Conservation (phyloP, 2,888 invertebrate genomes). For the Oeneis ivallda region DNA sequence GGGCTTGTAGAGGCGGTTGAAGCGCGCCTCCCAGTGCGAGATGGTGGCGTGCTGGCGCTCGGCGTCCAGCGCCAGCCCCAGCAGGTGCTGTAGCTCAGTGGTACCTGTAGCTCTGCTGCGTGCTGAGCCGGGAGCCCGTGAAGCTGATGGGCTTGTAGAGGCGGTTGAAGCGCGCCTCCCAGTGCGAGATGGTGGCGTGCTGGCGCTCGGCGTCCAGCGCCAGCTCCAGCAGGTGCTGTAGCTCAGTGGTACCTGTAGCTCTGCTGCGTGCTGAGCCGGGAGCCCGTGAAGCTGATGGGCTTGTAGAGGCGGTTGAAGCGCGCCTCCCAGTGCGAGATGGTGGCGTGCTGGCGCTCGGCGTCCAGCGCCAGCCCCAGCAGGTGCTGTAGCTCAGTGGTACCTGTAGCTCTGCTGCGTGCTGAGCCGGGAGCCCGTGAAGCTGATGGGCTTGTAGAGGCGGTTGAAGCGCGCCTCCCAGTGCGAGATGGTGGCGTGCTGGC, state of each 20-base stretch:
- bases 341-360: slow-evolving; percentile 92
- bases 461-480: slow-evolving; percentile 94
- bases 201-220: slow-evolving; percentile 94
- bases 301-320: slow-evolving; percentile 89
- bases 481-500: slow-evolving; percentile 92
- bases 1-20: slow-evolving; percentile 87
- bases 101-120: slow-evolving; percentile 83
- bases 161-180: slow-evolving; percentile 92
- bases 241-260: slow-evolving; percentile 86
- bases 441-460: slow-evolving; percentile 85
- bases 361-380: slow-evolving; percentile 93
- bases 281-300: slow-evolving; percentile 79
- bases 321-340: slow-evolving; percentile 95
- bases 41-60: slow-evolving; percentile 94
- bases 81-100: slow-evolving; percentile 93
- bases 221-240: slow-evolving; percentile 92
- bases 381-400: slow-evolving; percentile 92
- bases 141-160: slow-evolving; percentile 84
- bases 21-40: slow-evolving; percentile 93
- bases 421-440: slow-evolving; percentile 79
- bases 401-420: slow-evolving; percentile 84
- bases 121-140: slow-evolving; percentile 81
- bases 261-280: slow-evolving; percentile 83
- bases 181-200: slow-evolving; percentile 93
- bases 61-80: slow-evolving; percentile 93